A percentile compares a stretch with the other conserved stretches of the same genome.
Evolutionary conservation across 2,888 invertebrate genomes (phyloP).

Genomic region (Dusona sp.): DNA sequence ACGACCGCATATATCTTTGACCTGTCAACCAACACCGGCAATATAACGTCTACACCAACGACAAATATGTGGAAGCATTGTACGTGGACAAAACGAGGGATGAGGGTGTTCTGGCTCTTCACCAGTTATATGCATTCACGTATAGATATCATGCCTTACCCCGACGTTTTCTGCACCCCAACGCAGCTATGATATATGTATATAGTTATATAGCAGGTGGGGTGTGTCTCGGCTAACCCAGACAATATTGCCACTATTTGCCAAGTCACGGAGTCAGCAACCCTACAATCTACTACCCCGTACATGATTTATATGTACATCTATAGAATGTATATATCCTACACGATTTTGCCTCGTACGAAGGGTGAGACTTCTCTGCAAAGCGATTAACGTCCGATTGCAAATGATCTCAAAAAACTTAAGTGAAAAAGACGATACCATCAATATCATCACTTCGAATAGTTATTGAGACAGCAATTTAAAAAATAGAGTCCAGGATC

Average conservation of each 20-base stretch:
- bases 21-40: conserved; percentile 51
- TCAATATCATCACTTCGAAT: background rate
- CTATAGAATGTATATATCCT: conserved; percentile 6
- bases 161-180: conserved; percentile 19
- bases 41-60: conserved; percentile 64
- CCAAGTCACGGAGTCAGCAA: conserved; percentile 76
- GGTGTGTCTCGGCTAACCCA: conserved; percentile 78
- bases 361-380: conserved; percentile 30
- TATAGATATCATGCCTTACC: conserved; percentile 25
- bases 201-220: conserved; percentile 70
- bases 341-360: conserved; percentile 36
- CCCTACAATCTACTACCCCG: conserved; percentile 56
- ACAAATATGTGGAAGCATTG: conserved; percentile 72
- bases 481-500: background rate
- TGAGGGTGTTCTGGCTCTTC: conserved; percentile 55
- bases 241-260: conserved; percentile 81
- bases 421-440: conserved; percentile 5
- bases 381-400: conserved; percentile 55
- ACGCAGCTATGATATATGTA: background rate
- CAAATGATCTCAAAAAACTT: background rate
- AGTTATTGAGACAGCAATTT: background rate
- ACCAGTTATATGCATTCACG: background rate
- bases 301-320: conserved; percentile 14
- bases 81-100: conserved; percentile 65
- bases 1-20: conserved; percentile 54